Evolutionary conservation across 1,140 invertebrate genomes (phyloP).

Genomic region (Drosophila oshimai): DNA sequence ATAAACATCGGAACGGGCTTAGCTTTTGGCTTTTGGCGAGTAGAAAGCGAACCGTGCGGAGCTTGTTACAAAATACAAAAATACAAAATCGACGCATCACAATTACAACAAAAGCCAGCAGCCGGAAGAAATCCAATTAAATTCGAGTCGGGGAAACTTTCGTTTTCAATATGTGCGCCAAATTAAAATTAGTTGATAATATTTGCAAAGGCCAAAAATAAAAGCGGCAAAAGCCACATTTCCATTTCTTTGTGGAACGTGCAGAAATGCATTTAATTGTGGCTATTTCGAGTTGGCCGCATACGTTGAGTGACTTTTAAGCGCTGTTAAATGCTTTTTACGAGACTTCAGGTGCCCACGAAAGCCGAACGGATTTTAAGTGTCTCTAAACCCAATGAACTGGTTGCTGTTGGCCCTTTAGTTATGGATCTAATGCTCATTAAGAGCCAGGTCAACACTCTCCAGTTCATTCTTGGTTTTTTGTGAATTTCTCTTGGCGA

Average conservation of each 20-base stretch:
- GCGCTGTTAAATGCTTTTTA: conserved; percentile 51
- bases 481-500: background rate
- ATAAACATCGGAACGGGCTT: conserved; percentile 42
- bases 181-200: conserved; percentile 68
- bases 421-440: background rate
- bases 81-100: conserved; percentile 70
- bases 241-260: conserved; percentile 52
- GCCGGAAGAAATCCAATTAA: conserved; percentile 68
- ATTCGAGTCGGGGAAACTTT: conserved; percentile 72
- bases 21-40: conserved; percentile 31
- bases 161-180: conserved; percentile 78
- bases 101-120: conserved; percentile 36
- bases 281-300: conserved; percentile 45
- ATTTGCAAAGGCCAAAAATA: conserved; percentile 28
- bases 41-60: conserved; percentile 54
- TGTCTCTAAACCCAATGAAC: conserved; percentile 40
- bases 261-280: conserved; percentile 77
- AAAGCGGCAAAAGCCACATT: conserved; percentile 18
- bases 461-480: background rate
- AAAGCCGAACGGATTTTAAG: conserved; percentile 43
- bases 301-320: conserved; percentile 66
- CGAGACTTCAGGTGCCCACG: conserved; percentile 46
- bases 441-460: conserved; percentile 13
- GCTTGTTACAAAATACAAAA: conserved; percentile 65
- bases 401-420: background rate